Conservation (phyloP, 2,113 vertebrate genomes). For the Petroica traversi region DNA sequence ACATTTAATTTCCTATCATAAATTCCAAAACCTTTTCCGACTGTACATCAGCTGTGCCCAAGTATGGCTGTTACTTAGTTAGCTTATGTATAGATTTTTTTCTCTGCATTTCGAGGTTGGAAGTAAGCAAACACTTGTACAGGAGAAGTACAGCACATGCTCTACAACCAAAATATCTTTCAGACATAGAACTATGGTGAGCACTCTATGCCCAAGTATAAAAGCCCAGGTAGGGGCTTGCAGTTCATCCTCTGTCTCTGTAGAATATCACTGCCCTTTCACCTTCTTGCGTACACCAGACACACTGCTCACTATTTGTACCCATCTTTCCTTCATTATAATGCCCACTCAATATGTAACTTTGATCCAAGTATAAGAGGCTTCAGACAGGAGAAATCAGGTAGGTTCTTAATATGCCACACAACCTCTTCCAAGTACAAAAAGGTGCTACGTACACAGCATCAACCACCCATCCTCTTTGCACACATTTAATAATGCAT, state of each 20-base stretch:
- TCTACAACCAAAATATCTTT: background rate
- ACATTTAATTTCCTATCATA: background rate
- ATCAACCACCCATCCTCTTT: background rate
- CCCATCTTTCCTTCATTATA: background rate
- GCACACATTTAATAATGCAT: background rate
- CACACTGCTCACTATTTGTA: background rate
- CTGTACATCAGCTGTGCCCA: background rate
- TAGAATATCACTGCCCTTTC: background rate
- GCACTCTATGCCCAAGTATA: background rate
- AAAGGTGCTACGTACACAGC: rapidly evolving
- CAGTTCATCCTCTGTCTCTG: background rate
- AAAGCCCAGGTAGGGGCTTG: background rate
- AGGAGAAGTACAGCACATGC: background rate
- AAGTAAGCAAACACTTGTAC: background rate
- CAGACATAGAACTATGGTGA: background rate
- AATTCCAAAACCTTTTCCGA: background rate
- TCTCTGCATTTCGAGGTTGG: background rate
- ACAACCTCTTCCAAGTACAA: background rate
- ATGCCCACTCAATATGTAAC: background rate
- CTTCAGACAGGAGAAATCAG: background rate
- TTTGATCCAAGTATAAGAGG: background rate
- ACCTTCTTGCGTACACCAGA: background rate
- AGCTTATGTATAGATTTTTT: background rate
- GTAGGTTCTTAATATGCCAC: background rate
- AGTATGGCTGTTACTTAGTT: background rate